Evolutionary conservation across 2,888 invertebrate species (phyloP).

Genomic region (Slavum lentiscoides): DNA sequence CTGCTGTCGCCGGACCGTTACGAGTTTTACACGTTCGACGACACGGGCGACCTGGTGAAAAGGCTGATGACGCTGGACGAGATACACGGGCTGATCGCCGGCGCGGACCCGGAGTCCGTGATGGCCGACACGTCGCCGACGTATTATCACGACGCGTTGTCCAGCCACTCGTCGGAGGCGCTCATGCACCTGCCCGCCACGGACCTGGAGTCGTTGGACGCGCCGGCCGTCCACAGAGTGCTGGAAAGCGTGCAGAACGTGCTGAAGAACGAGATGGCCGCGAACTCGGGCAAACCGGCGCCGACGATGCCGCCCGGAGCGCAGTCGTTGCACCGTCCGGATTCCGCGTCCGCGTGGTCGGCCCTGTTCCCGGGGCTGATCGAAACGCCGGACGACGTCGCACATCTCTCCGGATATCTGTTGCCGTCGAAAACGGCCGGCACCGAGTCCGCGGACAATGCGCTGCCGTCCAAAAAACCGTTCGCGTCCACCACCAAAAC

Average conservation of each 20-base stretch:
- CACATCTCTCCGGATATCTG: conserved; percentile 42
- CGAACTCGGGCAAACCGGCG: conserved; percentile 56
- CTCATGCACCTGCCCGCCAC: conserved; percentile 45
- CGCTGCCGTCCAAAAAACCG: conserved; percentile 40
- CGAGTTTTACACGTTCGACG: conserved; percentile 85
- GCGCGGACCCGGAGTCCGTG: conserved; percentile 66
- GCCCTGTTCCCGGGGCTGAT: conserved; percentile 80
- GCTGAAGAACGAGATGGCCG: conserved; percentile 75
- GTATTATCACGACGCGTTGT: conserved; percentile 62
- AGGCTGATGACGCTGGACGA: conserved; percentile 82
- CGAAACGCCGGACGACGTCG: conserved; percentile 68
- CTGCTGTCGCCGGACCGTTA: conserved; percentile 80
- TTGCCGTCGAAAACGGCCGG: conserved; percentile 26
- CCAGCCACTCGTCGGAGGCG: conserved; percentile 45
- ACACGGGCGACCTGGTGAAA: conserved; percentile 79
- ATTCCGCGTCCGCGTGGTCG: conserved; percentile 73
- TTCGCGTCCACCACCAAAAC: conserved; percentile 7
- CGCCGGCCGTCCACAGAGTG: conserved; percentile 70
- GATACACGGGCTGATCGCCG: conserved; percentile 82
- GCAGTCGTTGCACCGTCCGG: conserved; percentile 35
- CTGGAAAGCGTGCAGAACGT: conserved; percentile 83
- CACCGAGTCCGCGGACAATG: not conserved
- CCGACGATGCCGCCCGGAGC: not conserved
- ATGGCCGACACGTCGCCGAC: conserved; percentile 58
- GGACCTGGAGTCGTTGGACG: conserved; percentile 57